A percentile compares a stretch with the other conserved stretches of the same genome.
Evolutionary conservation across 2,113 vertebrate genomes (phyloP).

Genomic region (Cinclus mexicanus): DNA sequence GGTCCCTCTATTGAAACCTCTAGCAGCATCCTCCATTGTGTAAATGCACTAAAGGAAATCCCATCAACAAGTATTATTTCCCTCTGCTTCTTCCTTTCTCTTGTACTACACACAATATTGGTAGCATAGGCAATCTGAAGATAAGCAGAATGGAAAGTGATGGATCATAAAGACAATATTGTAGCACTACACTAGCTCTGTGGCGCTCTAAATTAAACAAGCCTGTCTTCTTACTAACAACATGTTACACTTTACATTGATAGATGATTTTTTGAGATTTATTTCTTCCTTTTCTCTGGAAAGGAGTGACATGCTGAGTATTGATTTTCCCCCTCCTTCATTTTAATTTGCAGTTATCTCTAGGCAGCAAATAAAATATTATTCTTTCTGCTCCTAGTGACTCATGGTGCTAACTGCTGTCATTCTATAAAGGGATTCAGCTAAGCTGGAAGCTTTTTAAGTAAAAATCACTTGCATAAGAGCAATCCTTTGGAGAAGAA

Average conservation of each 20-base stretch:
- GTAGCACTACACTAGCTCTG: constrained; percentile 16
- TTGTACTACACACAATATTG: not conserved
- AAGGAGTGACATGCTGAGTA: constrained; percentile 37
- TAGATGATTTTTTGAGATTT: constrained; percentile 50
- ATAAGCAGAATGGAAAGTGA: constrained; percentile 17
- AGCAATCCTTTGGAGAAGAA: constrained; percentile 47
- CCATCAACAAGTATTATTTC: constrained; percentile 58
- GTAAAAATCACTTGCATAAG: constrained; percentile 61
- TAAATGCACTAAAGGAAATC: constrained; percentile 56
- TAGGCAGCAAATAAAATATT: constrained; percentile 70
- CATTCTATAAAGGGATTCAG: constrained; percentile 57
- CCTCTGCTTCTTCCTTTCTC: not conserved
- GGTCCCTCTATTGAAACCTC: not conserved
- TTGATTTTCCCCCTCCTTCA: constrained; percentile 18
- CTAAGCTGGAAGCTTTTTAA: constrained; percentile 40
- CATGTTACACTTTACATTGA: constrained; percentile 39
- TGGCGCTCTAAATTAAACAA: constrained; percentile 51
- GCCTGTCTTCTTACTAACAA: constrained; percentile 28
- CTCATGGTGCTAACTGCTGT: constrained; percentile 65
- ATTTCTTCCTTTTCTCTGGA: constrained; percentile 45
- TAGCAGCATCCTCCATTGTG: constrained; percentile 35
- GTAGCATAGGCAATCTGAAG: not conserved
- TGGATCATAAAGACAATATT: constrained; percentile 43
- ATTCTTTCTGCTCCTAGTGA: constrained; percentile 54
- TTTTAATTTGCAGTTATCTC: constrained; percentile 70